A percentile compares a stretch with the other conserved stretches of the same genome.
Conservation (phyloP, 2,797 vertebrate genomes). For the Darevskia nairensis region DNA sequence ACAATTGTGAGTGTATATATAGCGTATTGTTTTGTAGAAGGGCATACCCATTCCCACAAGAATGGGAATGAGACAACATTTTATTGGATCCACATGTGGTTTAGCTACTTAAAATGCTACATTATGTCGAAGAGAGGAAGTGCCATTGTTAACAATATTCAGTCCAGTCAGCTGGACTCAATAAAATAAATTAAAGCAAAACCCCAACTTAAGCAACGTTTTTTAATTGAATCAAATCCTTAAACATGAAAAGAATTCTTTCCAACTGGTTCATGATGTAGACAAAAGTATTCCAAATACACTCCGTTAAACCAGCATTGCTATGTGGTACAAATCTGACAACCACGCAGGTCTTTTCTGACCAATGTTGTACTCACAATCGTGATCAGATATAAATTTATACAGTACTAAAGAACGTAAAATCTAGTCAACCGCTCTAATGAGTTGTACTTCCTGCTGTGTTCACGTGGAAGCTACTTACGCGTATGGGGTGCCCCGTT, state of each 20-base stretch:
- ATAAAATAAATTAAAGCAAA: slow-evolving; percentile 74
- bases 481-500: background rate
- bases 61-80: slow-evolving; percentile 73
- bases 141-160: slow-evolving; percentile 77
- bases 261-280: slow-evolving; percentile 59
- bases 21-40: slow-evolving; percentile 49
- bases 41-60: slow-evolving; percentile 71
- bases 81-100: slow-evolving; percentile 75
- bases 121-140: slow-evolving; percentile 74
- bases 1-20: slow-evolving; percentile 28
- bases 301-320: slow-evolving; percentile 37
- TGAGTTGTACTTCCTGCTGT: background rate
- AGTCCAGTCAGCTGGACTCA: slow-evolving; percentile 80
- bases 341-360: slow-evolving; percentile 1
- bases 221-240: slow-evolving; percentile 81
- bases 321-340: rapidly evolving
- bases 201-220: slow-evolving; percentile 68
- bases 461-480: background rate
- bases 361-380: slow-evolving; percentile 15
- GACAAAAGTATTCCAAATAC: slow-evolving; percentile 61
- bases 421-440: background rate
- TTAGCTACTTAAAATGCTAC: slow-evolving; percentile 76
- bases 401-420: background rate
- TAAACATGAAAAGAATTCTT: slow-evolving; percentile 72
- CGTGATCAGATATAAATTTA: background rate